Conservation (phyloP, 1,140 invertebrate genomes). For the Plectrocnemia conspersa region DNA sequence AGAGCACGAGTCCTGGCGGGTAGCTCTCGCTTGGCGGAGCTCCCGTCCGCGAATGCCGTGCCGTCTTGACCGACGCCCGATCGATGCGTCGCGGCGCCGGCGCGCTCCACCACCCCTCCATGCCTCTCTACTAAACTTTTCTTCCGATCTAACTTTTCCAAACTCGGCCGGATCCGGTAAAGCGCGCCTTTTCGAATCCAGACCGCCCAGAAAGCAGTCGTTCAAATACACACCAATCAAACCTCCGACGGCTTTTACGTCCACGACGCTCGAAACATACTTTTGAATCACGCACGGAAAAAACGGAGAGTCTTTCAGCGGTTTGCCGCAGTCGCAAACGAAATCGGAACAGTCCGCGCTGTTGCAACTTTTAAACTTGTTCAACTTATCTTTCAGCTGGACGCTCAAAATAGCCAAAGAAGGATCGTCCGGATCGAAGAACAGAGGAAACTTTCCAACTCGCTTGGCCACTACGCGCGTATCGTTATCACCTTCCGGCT, state of each 20-base stretch:
- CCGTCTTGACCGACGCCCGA: constrained; percentile 1
- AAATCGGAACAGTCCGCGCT: neutral
- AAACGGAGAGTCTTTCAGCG: neutral
- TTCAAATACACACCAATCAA: neutral
- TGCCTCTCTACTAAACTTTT: neutral
- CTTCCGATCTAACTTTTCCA: constrained; percentile 14
- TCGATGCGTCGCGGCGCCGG: constrained; percentile 21
- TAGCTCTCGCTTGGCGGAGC: constrained; percentile 1
- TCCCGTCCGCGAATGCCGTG: constrained; percentile 1
- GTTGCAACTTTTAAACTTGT: neutral
- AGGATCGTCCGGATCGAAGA: no score
- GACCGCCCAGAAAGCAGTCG: neutral
- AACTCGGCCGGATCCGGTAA: neutral
- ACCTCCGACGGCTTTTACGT: neutral
- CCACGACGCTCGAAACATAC: neutral
- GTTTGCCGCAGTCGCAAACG: constrained; percentile 16
- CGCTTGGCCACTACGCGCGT: no score
- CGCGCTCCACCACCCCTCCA: constrained; percentile 6
- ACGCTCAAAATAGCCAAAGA: constrained; percentile 6
- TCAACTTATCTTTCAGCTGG: constrained; percentile 14
- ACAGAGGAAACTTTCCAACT: no score
- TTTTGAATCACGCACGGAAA: constrained; percentile 8
- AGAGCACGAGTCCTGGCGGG: constrained; percentile 10
- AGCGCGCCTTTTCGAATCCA: neutral
- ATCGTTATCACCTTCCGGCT: no score